These are phyloP conservation scores for Drosophila anomalata DNA, from an alignment of 2,888 invertebrate genomes.

Conservation along the genomic window DNA sequence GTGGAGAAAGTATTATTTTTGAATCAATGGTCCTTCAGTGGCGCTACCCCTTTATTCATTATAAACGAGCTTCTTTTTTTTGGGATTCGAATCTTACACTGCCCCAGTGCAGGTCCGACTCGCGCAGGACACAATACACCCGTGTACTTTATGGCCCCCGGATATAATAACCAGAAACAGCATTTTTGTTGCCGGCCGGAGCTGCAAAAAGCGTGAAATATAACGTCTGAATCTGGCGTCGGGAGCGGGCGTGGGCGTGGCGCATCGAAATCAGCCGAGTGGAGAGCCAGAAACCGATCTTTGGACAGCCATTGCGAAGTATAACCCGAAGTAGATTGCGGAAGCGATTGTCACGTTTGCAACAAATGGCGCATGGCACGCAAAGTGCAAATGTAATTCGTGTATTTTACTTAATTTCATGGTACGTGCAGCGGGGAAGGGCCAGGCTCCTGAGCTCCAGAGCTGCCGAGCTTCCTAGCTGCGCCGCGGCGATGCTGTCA, in stretches of 20 bases:
- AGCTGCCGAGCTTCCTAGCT: background rate
- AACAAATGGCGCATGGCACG: conserved; percentile 78
- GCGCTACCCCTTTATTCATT: no score
- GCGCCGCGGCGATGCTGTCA: background rate
- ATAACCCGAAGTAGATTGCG: conserved; percentile 6
- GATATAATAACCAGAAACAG: background rate
- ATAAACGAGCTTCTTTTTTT: no score
- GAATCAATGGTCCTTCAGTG: no score
- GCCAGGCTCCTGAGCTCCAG: background rate
- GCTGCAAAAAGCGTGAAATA: conserved; percentile 20
- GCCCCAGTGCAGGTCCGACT: background rate
- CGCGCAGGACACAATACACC: background rate
- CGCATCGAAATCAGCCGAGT: conserved; percentile 5
- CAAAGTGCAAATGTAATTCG: conserved; percentile 80
- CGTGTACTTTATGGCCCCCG: background rate
- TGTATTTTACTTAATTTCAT: conserved; percentile 78
- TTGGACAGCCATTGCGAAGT: conserved; percentile 8
- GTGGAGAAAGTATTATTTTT: no score
- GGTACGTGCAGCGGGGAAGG: conserved; percentile 68
- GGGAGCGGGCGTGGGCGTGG: no score
- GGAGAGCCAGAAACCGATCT: conserved; percentile 7
- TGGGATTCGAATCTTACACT: no score
- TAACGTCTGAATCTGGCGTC: conserved; percentile 6
- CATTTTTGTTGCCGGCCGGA: background rate
- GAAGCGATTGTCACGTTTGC: conserved; percentile 76